phyloP scores from a whole-genome alignment of 2,113 vertebrate species.

The Syrmaticus mikado region DNA sequence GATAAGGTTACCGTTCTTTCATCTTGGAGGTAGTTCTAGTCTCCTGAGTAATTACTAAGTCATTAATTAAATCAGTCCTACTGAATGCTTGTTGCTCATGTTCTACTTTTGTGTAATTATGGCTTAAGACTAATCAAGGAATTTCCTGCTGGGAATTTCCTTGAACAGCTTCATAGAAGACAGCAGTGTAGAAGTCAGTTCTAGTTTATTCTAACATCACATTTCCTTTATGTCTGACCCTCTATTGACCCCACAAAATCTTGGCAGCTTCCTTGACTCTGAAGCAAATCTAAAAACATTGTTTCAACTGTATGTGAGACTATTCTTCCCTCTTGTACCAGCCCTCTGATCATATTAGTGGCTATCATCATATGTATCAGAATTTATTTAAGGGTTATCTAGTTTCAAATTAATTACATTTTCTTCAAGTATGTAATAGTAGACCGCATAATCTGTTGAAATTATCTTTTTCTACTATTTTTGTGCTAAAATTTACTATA shows the following conservation, averaged over 20 bases:
- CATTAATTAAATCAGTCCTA: not conserved
- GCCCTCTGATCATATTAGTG: too few relatives aligned
- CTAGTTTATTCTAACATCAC: not conserved
- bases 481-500: not conserved
- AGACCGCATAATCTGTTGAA: not conserved
- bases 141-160: not conserved
- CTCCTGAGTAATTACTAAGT: not conserved
- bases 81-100: not conserved
- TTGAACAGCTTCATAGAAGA: not conserved
- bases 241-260: not conserved
- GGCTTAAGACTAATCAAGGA: not conserved
- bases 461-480: not conserved
- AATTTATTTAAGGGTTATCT: not conserved
- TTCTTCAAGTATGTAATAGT: not conserved
- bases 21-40: not conserved
- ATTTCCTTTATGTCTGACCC: not conserved
- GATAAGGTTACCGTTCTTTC: not conserved
- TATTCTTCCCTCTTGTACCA: not conserved
- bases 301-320: not conserved
- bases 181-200: not conserved
- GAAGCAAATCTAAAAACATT: not conserved
- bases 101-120: not conserved
- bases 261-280: not conserved
- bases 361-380: not conserved
- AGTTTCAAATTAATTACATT: not conserved